Base-by-base conservation (phyloP, 2,888 invertebrate species). In the Mesorhabditis sp. region DNA sequence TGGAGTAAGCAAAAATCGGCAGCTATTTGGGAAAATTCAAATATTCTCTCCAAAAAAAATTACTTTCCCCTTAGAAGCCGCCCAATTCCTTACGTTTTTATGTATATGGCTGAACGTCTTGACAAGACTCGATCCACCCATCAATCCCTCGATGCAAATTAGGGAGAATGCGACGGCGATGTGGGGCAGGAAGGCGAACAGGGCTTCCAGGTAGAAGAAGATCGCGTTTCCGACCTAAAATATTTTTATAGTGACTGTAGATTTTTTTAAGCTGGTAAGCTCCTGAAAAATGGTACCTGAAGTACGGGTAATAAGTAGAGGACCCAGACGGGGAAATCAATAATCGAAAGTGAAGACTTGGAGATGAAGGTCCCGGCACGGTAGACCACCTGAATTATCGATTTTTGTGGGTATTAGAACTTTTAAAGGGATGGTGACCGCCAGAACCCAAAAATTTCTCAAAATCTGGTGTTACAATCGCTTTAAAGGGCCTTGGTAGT, bases 151-250 rank as follows among this genome's bases (percentile, higher is more conserved):
- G 1, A 50, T n/a, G n/a, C 7, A 50, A n/a, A 50, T 50, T 10
- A 50, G 7, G 58, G n/a, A 10, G 58, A 50, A 50, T 13, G 58
- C 58, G 58, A 50, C n/a, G 7, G n/a, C 10, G n/a, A 50, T 50
- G 2, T 50, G 58, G 58, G 58, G 58, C 7, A 50, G 10, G n/a
- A 50, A 50, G 10, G 58, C 58, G 58, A 50, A n/a, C 7, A 50
- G 58, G n/a, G 58, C 58, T n/a, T 50, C 58, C 10, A 50, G n/a
- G n/a, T 50, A 50, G 58, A 50, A 50, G n/a, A 50, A 50, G 58
- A 50, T 50, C 58, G 58, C 58, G 2, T 50, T 50, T 50, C 58
- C 58, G 58, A 50, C n/a, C 58, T 50, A 50, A 50, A 50, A 50
- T 13, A 10, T 50, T 50, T 13, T 50, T 50, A 13, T 50, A 28